Evolutionary conservation across 2,797 vertebrate genomes (phyloP).

Genomic region (Hemitrygon akajei): DNA sequence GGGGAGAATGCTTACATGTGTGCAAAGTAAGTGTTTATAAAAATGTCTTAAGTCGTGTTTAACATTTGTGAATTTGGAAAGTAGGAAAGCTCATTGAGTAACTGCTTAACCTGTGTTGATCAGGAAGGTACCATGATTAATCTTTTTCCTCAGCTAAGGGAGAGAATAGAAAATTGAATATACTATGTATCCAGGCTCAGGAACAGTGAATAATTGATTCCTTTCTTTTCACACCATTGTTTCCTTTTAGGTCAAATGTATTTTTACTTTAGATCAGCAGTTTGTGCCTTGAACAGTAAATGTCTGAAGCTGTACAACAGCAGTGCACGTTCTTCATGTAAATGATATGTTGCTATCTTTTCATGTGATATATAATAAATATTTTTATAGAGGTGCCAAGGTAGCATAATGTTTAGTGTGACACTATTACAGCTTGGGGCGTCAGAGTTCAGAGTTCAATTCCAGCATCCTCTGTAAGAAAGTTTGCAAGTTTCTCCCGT

Average conservation of each 20-base stretch:
- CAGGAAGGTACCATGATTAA: neutral
- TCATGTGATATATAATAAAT: too few species aligned
- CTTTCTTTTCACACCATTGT: neutral
- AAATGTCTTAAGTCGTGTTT: neutral
- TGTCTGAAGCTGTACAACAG: neutral
- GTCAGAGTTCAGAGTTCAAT: too few species aligned
- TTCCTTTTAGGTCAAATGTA: neutral
- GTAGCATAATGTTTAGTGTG: too few species aligned
- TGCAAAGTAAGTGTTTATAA: conserved; percentile 67
- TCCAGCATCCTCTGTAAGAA: too few species aligned
- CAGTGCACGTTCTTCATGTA: neutral
- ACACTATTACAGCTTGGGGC: too few species aligned
- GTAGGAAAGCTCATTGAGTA: neutral
- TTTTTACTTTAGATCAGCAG: neutral
- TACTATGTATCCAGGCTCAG: neutral
- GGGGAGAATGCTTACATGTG: conserved; percentile 98
- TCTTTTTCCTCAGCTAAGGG: neutral
- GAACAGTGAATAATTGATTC: neutral
- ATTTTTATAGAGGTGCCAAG: too few species aligned
- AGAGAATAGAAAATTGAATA: neutral
- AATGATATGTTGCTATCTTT: neutral
- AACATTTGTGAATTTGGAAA: neutral
- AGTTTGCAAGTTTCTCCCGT: too few species aligned
- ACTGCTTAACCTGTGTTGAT: neutral
- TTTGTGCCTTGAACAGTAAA: neutral